Evolutionary conservation across 1,140 invertebrate species (phyloP), one percentile per base, ranked within the genome.

Genomic region (Laupala kohalensis): DNA sequence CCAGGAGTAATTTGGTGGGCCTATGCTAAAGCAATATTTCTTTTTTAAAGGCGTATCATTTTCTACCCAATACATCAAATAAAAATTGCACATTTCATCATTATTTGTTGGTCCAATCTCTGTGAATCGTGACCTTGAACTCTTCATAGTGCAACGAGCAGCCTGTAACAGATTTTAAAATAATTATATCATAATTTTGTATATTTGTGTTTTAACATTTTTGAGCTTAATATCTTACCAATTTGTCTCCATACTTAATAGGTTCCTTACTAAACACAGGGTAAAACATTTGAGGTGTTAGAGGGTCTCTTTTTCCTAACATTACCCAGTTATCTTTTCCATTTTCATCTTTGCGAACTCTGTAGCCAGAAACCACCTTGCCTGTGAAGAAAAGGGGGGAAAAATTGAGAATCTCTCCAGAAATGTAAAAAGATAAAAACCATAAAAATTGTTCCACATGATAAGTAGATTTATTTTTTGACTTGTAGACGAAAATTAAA

Each of bases 11-110:
- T 80, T 79, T 0, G 94, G 94, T 19, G 95, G 91, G 23, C 94
- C 94, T 65, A 78, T 77, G 30, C 89, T 89, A 78, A 94, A 96
- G 78, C 95, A 98, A 77, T 93, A 93, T 79, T 95, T 94, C 78
- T 87, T 87, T 0, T 89, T 77, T 1, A 97, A 81, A 0, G 92
- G 90, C 53, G 88, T 84, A n/a, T 85, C 87, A n/a, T 89, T 85
- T 27, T 95, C 87, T 0, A 96, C 93, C 82, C 95, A 99, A 81
- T 98, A 99, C 95, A 99, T 98, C 24, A 99, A 81, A 82, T 99
- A 99, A 81, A 99, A 98, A 82, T 99, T 99, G 84, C 97, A 99
- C 97, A 99, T 99, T 83, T 99, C 97, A 79, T 99, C 95, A 25
- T 91, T 86, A 75, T 93, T 93, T 19, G 96, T 97, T 6, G 88